A percentile compares a stretch with the other conserved stretches of the same genome.
These are phyloP conservation scores for Ptilorrhoa leucosticta DNA, from an alignment of 2,113 vertebrate species.

Conservation along the genomic window DNA sequence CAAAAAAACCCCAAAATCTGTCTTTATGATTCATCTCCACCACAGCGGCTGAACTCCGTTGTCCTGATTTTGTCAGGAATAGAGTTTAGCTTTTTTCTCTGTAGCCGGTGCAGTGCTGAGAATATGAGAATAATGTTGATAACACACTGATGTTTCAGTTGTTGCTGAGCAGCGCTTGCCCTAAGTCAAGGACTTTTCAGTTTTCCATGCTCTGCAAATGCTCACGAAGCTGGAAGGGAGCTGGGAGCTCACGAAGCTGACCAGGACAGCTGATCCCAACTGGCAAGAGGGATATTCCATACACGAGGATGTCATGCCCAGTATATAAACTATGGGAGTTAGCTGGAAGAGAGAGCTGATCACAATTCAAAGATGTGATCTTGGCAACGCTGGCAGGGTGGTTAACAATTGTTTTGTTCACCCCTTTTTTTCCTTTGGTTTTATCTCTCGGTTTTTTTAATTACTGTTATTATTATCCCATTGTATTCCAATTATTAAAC, in stretches of 20 bases:
- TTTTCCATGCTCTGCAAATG: neutral
- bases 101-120: neutral
- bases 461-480: neutral
- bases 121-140: neutral
- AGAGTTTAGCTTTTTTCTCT: neutral
- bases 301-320: neutral
- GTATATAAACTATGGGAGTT: neutral
- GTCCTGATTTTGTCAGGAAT: neutral
- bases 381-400: neutral
- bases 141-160: neutral
- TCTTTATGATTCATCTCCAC: neutral
- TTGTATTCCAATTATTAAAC: neutral
- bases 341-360: neutral
- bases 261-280: neutral
- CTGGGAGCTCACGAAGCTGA: too few species aligned
- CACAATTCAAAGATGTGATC: fast-evolving
- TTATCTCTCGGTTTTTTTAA: neutral
- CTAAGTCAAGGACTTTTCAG: neutral
- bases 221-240: neutral
- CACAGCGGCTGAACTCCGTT: neutral
- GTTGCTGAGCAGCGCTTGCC: neutral
- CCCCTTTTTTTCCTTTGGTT: neutral
- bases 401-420: neutral
- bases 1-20: neutral
- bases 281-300: neutral